Conservation (phyloP, 2,888 invertebrate species). For the Palloptera scutellata region DNA sequence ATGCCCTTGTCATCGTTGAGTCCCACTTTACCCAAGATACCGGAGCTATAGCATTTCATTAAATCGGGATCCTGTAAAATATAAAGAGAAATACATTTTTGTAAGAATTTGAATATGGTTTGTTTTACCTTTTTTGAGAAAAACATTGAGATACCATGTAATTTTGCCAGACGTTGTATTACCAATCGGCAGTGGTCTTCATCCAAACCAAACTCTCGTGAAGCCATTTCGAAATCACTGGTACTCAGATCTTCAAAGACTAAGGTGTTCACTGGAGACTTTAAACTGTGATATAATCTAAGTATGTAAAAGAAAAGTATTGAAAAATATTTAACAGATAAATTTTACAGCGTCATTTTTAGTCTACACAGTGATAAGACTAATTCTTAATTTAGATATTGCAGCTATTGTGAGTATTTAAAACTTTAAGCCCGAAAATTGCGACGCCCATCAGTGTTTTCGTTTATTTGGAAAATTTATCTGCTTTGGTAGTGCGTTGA, state of each 20-base stretch:
- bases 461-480: too few relatives aligned
- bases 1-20: constrained; percentile 44
- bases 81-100: neutral
- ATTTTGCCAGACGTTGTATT: constrained; percentile 66
- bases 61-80: constrained; percentile 34
- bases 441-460: too few relatives aligned
- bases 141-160: constrained; percentile 68
- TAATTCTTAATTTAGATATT: too few relatives aligned
- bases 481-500: too few relatives aligned
- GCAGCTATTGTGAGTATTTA: too few relatives aligned
- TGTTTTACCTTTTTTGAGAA: constrained; percentile 64
- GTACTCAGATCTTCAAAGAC: constrained; percentile 62
- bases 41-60: constrained; percentile 43
- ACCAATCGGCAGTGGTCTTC: constrained; percentile 65
- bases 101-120: neutral
- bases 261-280: constrained; percentile 50
- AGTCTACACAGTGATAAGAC: neutral
- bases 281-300: constrained; percentile 53
- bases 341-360: neutral
- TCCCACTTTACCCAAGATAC: constrained; percentile 47
- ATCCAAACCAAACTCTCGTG: constrained; percentile 67
- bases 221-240: constrained; percentile 65
- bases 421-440: too few relatives aligned
- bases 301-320: constrained; percentile 16
- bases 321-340: too few relatives aligned